Conservation (phyloP, 2,797 vertebrate genomes). For the Pipistrellus kuhlii region DNA sequence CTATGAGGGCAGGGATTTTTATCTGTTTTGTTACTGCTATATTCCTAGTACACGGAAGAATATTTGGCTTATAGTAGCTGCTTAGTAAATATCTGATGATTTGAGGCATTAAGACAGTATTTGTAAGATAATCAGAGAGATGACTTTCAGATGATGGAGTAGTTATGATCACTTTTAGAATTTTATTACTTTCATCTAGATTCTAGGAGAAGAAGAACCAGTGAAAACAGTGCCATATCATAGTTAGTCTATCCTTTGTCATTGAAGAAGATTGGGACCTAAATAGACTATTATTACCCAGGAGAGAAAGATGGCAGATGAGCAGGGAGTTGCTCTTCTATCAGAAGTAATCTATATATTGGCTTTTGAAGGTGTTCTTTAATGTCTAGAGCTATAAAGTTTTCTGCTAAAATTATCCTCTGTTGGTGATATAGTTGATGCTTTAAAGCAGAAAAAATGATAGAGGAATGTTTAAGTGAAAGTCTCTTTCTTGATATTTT, state of each 20-base stretch:
- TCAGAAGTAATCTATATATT: not conserved
- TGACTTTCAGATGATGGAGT: not conserved
- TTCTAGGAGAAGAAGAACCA: not conserved
- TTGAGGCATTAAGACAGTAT: not conserved
- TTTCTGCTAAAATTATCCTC: not conserved
- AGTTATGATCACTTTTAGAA: not conserved
- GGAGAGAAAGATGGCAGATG: not conserved
- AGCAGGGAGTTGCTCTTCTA: not conserved
- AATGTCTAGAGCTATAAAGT: not conserved
- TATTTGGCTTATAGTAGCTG: not conserved
- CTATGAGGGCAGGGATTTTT: not conserved
- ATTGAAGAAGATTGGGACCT: not conserved
- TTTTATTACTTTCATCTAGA: constrained; percentile 3
- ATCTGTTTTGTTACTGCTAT: not conserved
- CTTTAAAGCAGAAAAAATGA: constrained; percentile 15
- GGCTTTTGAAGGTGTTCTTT: not conserved
- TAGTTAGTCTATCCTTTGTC: not conserved
- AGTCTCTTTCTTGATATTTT: constrained; percentile 12
- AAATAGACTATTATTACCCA: not conserved
- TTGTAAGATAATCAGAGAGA: not conserved
- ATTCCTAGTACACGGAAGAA: not conserved
- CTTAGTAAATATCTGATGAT: not conserved
- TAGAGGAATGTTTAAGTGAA: constrained; percentile 8
- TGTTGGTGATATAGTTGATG: not conserved
- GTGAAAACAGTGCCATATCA: not conserved